A percentile compares a stretch with the other conserved stretches of the same genome.
These are phyloP conservation scores for Pseudochirops cupreus DNA, from an alignment of 2,797 vertebrate species.

Conservation along the genomic window DNA sequence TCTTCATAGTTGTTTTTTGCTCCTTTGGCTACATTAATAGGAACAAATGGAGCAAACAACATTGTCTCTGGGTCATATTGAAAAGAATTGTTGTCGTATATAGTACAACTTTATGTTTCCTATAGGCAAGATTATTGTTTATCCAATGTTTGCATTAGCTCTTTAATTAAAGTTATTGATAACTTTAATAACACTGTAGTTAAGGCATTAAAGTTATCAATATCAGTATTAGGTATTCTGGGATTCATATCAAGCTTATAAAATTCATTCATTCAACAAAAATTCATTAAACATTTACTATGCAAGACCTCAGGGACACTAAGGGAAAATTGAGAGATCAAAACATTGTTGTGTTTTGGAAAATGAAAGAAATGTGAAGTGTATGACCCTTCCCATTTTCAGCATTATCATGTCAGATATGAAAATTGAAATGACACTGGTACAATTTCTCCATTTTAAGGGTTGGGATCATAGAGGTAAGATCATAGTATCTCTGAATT, in stretches of 20 bases:
- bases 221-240: not conserved
- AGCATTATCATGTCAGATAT: not conserved
- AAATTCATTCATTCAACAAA: not conserved
- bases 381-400: not conserved
- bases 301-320: not conserved
- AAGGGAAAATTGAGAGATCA: not conserved
- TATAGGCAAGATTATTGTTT: not conserved
- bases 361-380: not conserved
- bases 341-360: not conserved
- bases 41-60: not conserved
- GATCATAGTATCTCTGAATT: not conserved
- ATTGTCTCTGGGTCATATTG: not conserved
- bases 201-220: not conserved
- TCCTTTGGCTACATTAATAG: not conserved
- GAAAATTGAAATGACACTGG: conserved; percentile 39
- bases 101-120: conserved; percentile 18
- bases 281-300: not conserved
- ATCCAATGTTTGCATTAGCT: not conserved
- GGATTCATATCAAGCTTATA: not conserved
- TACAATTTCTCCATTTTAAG: not conserved
- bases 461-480: conserved; percentile 1
- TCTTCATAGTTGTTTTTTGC: not conserved
- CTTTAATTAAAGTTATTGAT: not conserved
- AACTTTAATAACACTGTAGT: not conserved
- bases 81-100: not conserved